These are phyloP conservation scores for Lucilia cuprina DNA, from an alignment of 1,140 invertebrate genomes.

Conservation along the genomic window DNA sequence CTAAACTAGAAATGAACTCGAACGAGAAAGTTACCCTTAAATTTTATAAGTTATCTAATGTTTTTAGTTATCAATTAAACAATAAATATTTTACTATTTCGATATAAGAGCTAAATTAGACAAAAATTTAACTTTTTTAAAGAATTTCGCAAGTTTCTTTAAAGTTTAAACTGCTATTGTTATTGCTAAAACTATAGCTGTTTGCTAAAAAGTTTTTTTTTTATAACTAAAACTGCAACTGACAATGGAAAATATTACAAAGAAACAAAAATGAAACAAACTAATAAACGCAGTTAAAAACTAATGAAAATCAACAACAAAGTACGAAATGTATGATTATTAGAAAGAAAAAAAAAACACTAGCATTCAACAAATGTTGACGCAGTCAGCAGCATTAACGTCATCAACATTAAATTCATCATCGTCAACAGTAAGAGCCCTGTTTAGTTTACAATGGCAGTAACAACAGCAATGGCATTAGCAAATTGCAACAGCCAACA, in stretches of 20 bases:
- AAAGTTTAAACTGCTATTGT: background rate
- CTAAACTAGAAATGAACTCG: no score
- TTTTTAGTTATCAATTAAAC: no score
- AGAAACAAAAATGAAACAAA: background rate
- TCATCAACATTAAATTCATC: background rate
- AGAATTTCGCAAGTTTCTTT: no score
- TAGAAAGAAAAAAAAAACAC: background rate
- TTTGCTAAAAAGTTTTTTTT: background rate
- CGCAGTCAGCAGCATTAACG: background rate
- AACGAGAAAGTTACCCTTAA: no score
- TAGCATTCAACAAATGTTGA: background rate
- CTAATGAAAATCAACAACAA: no score
- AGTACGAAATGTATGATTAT: background rate
- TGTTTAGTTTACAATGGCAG: background rate
- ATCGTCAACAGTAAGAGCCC: background rate
- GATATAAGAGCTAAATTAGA: no score
- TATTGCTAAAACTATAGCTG: background rate
- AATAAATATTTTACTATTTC: no score
- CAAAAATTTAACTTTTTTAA: no score
- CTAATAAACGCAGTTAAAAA: background rate
- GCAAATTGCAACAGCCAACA: background rate
- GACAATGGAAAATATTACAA: background rate
- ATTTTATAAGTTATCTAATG: no score
- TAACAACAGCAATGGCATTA: background rate
- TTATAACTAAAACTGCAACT: background rate